Conservation (phyloP, 1,140 invertebrate genomes). For the Drosophila teissieri region DNA sequence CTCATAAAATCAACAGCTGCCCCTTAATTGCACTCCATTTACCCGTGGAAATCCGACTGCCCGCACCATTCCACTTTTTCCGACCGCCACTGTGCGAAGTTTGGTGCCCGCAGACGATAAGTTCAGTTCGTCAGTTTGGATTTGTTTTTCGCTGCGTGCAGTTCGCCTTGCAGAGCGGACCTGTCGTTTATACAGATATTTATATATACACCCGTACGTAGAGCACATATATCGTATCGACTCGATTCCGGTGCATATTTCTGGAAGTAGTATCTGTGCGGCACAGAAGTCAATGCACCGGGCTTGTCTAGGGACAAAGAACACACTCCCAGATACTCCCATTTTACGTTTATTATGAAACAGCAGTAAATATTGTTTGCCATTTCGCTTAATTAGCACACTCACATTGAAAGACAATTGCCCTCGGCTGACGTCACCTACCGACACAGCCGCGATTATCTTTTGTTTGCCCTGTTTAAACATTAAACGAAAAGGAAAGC, state of each 20-base stretch:
- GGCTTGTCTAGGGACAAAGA: neutral
- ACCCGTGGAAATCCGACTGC: neutral
- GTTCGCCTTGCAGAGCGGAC: conserved; percentile 44
- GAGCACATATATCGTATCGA: conserved; percentile 24
- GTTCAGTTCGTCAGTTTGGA: conserved; percentile 56
- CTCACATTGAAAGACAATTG: conserved; percentile 37
- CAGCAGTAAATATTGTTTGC: conserved; percentile 27
- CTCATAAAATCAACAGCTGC: conserved; percentile 29
- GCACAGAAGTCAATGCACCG: conserved; percentile 57
- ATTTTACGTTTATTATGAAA: conserved; percentile 46
- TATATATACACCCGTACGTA: conserved; percentile 23
- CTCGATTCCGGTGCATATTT: conserved; percentile 47
- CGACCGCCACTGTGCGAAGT: conserved; percentile 43
- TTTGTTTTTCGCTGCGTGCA: conserved; percentile 69
- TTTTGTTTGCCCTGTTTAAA: conserved; percentile 59
- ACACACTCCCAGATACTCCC: conserved; percentile 8
- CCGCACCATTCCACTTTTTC: conserved; percentile 19
- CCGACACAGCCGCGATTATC: conserved; percentile 47
- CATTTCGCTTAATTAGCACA: conserved; percentile 69
- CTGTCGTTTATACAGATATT: conserved; percentile 32
- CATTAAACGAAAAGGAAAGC: conserved; percentile 41
- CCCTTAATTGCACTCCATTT: conserved; percentile 17
- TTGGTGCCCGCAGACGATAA: conserved; percentile 16
- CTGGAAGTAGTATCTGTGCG: conserved; percentile 26
- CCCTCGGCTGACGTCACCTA: conserved; percentile 62